Percentiles rank a stretch among this genome's conserved stretches.
Conservation (phyloP, 2,888 invertebrate genomes). For the Choreutis nemorana region DNA sequence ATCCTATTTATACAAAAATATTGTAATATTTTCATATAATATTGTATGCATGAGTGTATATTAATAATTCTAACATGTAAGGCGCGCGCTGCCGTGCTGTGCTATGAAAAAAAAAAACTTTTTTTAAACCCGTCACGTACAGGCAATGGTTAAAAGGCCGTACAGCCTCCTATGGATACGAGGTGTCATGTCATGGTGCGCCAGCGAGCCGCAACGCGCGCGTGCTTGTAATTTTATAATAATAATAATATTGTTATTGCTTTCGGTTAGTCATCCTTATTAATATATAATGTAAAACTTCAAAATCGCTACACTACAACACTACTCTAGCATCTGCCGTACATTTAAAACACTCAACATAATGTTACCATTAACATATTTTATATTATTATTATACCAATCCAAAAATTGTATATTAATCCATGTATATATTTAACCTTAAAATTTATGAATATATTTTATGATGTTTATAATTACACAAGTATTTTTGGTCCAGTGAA, state of each 20-base stretch:
- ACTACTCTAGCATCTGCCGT: slow-evolving; percentile 62
- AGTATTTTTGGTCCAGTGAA: slow-evolving; percentile 56
- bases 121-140: too few species aligned
- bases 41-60: slow-evolving; percentile 55
- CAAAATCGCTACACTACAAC: slow-evolving; percentile 59
- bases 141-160: neutral
- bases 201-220: slow-evolving; percentile 41
- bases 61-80: slow-evolving; percentile 36
- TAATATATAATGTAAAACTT: slow-evolving; percentile 52
- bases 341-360: slow-evolving; percentile 60
- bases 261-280: slow-evolving; percentile 52
- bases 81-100: slow-evolving; percentile 47
- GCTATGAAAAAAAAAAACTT: too few species aligned
- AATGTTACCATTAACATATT: slow-evolving; percentile 36
- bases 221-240: slow-evolving; percentile 36
- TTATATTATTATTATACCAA: slow-evolving; percentile 55
- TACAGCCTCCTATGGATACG: neutral
- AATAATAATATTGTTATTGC: slow-evolving; percentile 49
- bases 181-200: slow-evolving; percentile 3
- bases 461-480: slow-evolving; percentile 40
- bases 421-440: slow-evolving; percentile 40
- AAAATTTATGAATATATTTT: slow-evolving; percentile 39
- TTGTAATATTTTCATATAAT: slow-evolving; percentile 47
- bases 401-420: slow-evolving; percentile 58
- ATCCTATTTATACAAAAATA: slow-evolving; percentile 63